Base-by-base conservation (phyloP, 2,113 vertebrate species). In the Trichomycterus rosablanca region DNA sequence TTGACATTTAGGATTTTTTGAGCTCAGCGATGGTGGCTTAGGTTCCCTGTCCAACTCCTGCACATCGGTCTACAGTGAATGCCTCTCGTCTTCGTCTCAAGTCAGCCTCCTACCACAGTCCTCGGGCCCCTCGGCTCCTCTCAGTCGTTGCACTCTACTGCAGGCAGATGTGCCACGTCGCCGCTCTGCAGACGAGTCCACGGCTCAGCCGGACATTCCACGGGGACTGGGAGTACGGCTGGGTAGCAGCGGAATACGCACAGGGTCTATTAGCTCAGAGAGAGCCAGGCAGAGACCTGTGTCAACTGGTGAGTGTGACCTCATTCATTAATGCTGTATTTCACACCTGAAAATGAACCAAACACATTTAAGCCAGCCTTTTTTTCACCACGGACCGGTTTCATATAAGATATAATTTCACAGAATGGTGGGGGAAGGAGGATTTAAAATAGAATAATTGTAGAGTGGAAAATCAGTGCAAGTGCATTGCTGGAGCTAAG, bases 1-100 rank as follows among this genome's bases (percentile, higher is more conserved):
- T 77, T 1, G 1, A 48, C 34, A 7, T n/a, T n/a, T 73, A 98
- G 95, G 95, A 15, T 98, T 98, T 80, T 98, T 92, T 3, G 95
- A 98, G 71, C 87, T 98, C 56, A 98, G 95, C 0, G 95, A 98
- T 0, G 90, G 83, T 0, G 93, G 91, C 4, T 95, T 92, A 40
- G 90, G 92, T 59, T 98, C 95, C 0, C 78, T 93, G 44, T 97
- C 94, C 46, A 90, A 92, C 65, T 98, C 95, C 14, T 93, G 93
- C 74, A 93, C 91, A 0, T 98, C 95, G 0, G 90, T 98, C 72
- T 93, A 91, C 86, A 95, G 94, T 0, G 93, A 93, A 66, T 88
- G 84, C 61, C 68, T 90, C 24, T 90, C 88, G 15, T 86, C 83
- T 0, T 91, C 89, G 0, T 92, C 91, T 12, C 87, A 88, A 70